Evolutionary conservation across 2,113 vertebrate species (phyloP), one percentile per base, ranked within the genome.

Genomic region (Apteryx owenii): DNA sequence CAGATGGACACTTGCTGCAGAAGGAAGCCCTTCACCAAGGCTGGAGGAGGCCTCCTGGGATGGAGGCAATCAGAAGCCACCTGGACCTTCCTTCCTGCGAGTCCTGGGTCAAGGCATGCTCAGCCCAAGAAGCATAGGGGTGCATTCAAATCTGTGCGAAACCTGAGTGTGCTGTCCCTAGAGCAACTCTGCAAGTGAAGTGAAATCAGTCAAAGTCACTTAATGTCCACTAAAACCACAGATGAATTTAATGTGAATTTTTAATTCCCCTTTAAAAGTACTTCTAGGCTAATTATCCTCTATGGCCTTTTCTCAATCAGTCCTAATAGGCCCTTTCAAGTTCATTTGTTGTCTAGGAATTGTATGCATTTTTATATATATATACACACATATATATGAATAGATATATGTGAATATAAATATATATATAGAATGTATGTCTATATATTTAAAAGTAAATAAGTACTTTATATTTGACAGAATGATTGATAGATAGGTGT

Each of bases 91-190:
- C 18, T 7, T 48, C 46, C 44, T 46, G 44, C 44, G 17, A 19
- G 46, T 72, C 48, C 40, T 68, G 17, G 40, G 31, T 19, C 4
- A 3, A 26, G 26, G 5, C 31, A n/a, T 1, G 1, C 22, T 90
- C 78, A 36, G 60, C 60, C 28, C 44, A 9, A 83, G 19, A 65
- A 79, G 31, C 77, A 51, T 26, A 89, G 28, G 28, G 65, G 44
- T 1, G 0, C 0, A 0, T 38, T 75, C 44, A 56, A 20, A 0
- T 13, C 23, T n/a, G 61, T 42, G 68, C 33, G 31, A 66, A 44
- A 61, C 26, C 20, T 25, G 46, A 9, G 12, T 42, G 20, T 0
- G 0, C n/a, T 54, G 9, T 88, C n/a, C 16, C 31, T 69, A 68
- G 22, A 0, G 0, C 18, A 33, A 51, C 0, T 2, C 8, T 79